A percentile compares a stretch with the other conserved stretches of the same genome.
Evolutionary conservation across 2,888 invertebrate genomes (phyloP).

Genomic region (Drosophila prostipennis): DNA sequence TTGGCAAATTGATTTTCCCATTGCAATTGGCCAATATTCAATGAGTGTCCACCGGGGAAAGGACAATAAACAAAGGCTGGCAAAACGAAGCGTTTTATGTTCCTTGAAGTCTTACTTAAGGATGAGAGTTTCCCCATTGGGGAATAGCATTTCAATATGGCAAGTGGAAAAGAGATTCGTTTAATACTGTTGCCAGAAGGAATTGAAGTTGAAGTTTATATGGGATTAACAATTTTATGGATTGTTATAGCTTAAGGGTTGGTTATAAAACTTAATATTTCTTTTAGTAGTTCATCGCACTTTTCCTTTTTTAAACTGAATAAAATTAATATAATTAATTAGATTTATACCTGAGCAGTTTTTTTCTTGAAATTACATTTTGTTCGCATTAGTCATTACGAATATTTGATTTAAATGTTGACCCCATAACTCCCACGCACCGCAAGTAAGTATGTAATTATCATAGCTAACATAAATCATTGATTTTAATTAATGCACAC

Average conservation of each 20-base stretch:
- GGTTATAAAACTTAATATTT: too few species aligned
- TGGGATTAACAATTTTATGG: too few species aligned
- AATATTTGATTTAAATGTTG: neutral
- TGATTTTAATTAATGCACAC: constrained; percentile 1
- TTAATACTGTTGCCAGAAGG: neutral
- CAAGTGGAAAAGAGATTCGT: constrained; percentile 5
- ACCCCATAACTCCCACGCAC: neutral
- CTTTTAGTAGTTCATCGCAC: too few species aligned
- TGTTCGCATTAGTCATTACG: neutral
- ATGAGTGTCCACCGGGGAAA: constrained; percentile 33
- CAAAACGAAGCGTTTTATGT: constrained; percentile 30
- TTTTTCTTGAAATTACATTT: neutral
- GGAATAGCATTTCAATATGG: constrained; percentile 26
- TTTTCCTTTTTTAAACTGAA: neutral
- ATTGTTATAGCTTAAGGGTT: too few species aligned
- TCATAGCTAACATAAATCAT: neutral
- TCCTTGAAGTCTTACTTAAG: constrained; percentile 37
- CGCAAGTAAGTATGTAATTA: constrained; percentile 7
- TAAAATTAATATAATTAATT: neutral
- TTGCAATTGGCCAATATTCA: constrained; percentile 44
- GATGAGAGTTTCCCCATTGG: constrained; percentile 14
- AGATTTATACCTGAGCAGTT: neutral
- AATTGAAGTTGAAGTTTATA: neutral
- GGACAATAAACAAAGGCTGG: constrained; percentile 31
- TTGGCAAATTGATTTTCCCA: constrained; percentile 66